Base-by-base conservation (phyloP, 2,113 vertebrate species). In the Papio anubis region DNA sequence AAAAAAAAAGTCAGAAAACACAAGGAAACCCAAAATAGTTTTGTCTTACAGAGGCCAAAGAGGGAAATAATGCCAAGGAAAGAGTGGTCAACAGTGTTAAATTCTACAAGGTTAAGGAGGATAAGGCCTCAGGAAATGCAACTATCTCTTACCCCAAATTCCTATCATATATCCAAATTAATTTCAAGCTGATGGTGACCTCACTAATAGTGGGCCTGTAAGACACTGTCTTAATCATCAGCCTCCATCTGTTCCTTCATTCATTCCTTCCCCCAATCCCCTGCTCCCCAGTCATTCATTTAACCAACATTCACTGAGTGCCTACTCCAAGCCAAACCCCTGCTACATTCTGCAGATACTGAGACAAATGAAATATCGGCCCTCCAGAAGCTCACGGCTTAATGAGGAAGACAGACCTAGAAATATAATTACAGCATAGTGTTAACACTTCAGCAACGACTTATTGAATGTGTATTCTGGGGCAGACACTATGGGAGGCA, bases 391-490 rank as follows among this genome's bases (percentile, higher is more conserved):
- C 55, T 80, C 78, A 66, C 70, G 75, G 76, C 38, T 57, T 89
- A 82, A 92, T 40, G 85, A 97, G 80, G 83, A 96, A 92, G 88
- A 86, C 30, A 87, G 52, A 72, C 35, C 27, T 68, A 55, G 72
- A 94, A 91, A 86, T 92, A 94, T 59, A 94, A 89, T 92, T 70
- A 95, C 75, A 92, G 57, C 52, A 13, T 35, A 72, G 73, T 59
- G 16, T 57, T 92, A 94, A 90, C 92, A 90, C 76, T 90, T 94
- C 79, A 95, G 52, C 45, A 86, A 76, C 9, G 3, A 92, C 84
- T 89, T 89, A 43, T 20, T 86, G 61, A 92, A 55, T 81, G 50
- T 72, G 76, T 85, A 88, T 95, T 94, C 52, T 52, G 68, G 59
- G 59, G 17, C 79, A 92, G 73, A 64, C 55, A 78, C 50, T 84